Conservation (phyloP, 64 coral and sea anemone species). For the Montipora cactus region DNA sequence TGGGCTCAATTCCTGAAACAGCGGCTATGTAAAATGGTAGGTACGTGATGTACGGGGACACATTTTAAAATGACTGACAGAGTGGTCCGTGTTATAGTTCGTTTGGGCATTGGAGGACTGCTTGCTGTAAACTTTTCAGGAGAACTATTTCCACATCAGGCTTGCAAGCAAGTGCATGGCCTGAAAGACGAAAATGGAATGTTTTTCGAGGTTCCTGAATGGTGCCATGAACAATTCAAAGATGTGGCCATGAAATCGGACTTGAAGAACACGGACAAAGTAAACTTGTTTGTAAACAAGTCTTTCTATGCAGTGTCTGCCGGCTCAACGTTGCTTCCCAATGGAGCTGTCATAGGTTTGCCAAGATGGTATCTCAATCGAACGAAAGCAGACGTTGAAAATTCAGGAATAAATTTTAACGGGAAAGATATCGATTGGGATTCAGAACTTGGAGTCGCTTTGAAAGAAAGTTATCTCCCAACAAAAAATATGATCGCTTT, state of each 20-base stretch:
- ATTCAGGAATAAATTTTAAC: slow-evolving; percentile 80
- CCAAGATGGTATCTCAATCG: slow-evolving; percentile 84
- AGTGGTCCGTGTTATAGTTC: slow-evolving; percentile 5
- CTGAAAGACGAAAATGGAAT: slow-evolving; percentile 28
- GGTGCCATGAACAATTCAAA: slow-evolving; percentile 60
- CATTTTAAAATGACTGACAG: slow-evolving; percentile 9
- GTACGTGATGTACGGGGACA: no score
- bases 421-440: slow-evolving; percentile 78
- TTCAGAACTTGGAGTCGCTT: slow-evolving; percentile 63
- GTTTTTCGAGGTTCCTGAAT: slow-evolving; percentile 38
- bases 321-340: slow-evolving; percentile 82
- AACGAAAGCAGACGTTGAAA: slow-evolving; percentile 67
- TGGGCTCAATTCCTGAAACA: no score
- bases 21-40: no score
- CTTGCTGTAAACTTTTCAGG: slow-evolving; percentile 52
- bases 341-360: slow-evolving; percentile 87
- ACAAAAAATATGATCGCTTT: slow-evolving; percentile 85
- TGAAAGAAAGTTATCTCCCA: slow-evolving; percentile 70
- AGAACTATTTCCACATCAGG: slow-evolving; percentile 63
- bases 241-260: slow-evolving; percentile 62
- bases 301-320: slow-evolving; percentile 77
- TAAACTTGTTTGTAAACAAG: slow-evolving; percentile 84
- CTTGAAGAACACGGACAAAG: slow-evolving; percentile 53
- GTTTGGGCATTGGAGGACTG: slow-evolving; percentile 67
- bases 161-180: slow-evolving; percentile 6